Conservation (phyloP, 2,113 vertebrate species). For the Nannobrachium achirus region DNA sequence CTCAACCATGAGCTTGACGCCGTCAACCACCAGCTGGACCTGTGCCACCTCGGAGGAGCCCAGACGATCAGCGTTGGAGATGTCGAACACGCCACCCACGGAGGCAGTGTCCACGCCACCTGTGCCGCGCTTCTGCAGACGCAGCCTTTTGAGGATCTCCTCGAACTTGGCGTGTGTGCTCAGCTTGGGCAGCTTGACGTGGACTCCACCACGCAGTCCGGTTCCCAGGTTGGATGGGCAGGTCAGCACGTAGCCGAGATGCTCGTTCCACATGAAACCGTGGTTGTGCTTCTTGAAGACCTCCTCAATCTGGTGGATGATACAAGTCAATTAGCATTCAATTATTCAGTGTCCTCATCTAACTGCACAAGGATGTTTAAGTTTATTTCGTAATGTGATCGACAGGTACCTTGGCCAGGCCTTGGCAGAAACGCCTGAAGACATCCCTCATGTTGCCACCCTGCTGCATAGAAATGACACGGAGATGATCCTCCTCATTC, state of each 20-base stretch:
- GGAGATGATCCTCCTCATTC: slow-evolving; percentile 94
- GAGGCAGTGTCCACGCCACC: slow-evolving; percentile 96
- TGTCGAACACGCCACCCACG: slow-evolving; percentile 91
- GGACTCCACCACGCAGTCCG: slow-evolving; percentile 91
- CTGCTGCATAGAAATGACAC: slow-evolving; percentile 94
- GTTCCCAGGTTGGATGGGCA: too few relatives aligned
- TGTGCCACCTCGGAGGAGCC: too few relatives aligned
- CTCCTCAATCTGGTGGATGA: slow-evolving; percentile 85
- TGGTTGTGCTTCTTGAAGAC: slow-evolving; percentile 91
- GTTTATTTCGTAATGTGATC: too few relatives aligned
- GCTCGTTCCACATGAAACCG: slow-evolving; percentile 93
- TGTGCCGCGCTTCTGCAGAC: slow-evolving; percentile 96
- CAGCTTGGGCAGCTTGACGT: slow-evolving; percentile 89
- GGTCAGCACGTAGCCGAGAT: too few relatives aligned
- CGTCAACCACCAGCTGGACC: too few relatives aligned
- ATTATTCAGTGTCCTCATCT: too few relatives aligned
- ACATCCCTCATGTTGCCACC: slow-evolving; percentile 97
- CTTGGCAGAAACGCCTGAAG: slow-evolving; percentile 92
- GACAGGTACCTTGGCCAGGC: slow-evolving; percentile 86
- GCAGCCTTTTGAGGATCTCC: slow-evolving; percentile 89
- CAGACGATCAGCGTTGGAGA: slow-evolving; percentile 94
- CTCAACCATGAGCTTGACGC: too few relatives aligned
- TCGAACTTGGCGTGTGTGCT: slow-evolving; percentile 93
- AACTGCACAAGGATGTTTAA: too few relatives aligned
- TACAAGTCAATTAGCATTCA: not conserved